These are phyloP conservation scores for Rhipidura dahli DNA, from an alignment of 2,113 vertebrate species.

Conservation along the genomic window DNA sequence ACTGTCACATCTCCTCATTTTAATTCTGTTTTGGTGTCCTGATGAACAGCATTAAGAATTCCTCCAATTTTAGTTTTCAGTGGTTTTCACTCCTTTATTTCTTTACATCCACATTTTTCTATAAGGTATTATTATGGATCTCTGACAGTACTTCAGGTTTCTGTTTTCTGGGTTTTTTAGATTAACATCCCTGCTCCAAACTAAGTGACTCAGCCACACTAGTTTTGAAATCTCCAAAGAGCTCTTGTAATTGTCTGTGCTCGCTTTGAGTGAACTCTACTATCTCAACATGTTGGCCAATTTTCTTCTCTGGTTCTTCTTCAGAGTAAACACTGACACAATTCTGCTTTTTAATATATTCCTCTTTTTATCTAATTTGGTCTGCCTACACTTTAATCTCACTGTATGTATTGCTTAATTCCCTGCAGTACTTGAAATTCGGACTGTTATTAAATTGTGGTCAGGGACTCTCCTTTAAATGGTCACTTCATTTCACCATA, in stretches of 20 bases:
- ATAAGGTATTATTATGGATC: neutral
- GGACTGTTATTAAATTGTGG: conserved; percentile 56
- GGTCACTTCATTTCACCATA: conserved; percentile 30
- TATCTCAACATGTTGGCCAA: neutral
- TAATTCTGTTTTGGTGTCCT: neutral
- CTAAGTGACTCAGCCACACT: neutral
- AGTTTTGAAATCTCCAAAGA: neutral
- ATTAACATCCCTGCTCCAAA: neutral
- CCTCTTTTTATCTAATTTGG: conserved; percentile 58
- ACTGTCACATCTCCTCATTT: neutral
- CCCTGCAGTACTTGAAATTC: conserved; percentile 49
- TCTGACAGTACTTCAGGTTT: neutral
- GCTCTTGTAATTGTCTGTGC: neutral
- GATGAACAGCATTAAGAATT: neutral
- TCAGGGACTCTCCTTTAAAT: conserved; percentile 44
- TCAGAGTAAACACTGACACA: conserved; percentile 44
- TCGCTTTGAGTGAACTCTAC: neutral
- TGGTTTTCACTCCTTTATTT: neutral
- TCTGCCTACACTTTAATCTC: conserved; percentile 42
- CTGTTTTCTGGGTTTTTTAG: neutral
- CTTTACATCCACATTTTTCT: neutral
- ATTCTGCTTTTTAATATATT: conserved; percentile 49
- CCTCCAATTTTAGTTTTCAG: neutral
- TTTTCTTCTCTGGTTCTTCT: conserved; percentile 21
- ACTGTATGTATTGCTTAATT: conserved; percentile 40